Base-by-base conservation (phyloP, 2,888 invertebrate species). In the Psylliodes chrysocephalus region DNA sequence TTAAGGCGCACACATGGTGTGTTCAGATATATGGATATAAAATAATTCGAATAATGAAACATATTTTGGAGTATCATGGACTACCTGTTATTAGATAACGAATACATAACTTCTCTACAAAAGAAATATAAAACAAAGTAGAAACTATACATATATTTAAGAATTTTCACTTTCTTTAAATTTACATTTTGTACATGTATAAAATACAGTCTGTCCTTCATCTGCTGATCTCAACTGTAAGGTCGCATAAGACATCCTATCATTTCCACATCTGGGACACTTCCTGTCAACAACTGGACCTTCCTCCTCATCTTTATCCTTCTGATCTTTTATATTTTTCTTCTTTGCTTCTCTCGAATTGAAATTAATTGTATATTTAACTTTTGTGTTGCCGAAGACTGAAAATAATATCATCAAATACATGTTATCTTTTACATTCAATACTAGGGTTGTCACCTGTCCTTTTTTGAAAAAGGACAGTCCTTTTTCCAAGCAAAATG, bases 131-230 rank as follows among this genome's bases (percentile, higher is more conserved):
- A n/a, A n/a, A n/a, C n/a, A n/a, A n/a, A n/a, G n/a, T n/a, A 10
- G n/a, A 49, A 30, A 30, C 1, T 42, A 33, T 25, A 10, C 28
- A 28, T 18, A 12, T 10, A 33, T 17, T 63, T 82, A 91, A 8
- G 91, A 91, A 81, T 92, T 90, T 82, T 92, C 89, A 19, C 88
- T 88, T 85, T 92, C 89, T 79, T 92, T 89, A 81, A 84, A 89
- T 81, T 91, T 91, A 91, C 98, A 99, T 78, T 92, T 91, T 15
- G 92, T 89, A 84, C 99, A 99, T 1, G 96, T 96, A 78, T 95
- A 99, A 84, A 99, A 98, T 1, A 99, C 96, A 0, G 98, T 99
- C 82, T 99, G 98, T 0, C 98, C 98, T 89, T 99, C 99, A 88
- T 99, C 98, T 15, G 98, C 98, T 0, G 98, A 98, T 72, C 98